Evolutionary conservation across 1,140 invertebrate species (phyloP), one percentile per base, ranked within the genome.

Genomic region (Papilio dardanus): DNA sequence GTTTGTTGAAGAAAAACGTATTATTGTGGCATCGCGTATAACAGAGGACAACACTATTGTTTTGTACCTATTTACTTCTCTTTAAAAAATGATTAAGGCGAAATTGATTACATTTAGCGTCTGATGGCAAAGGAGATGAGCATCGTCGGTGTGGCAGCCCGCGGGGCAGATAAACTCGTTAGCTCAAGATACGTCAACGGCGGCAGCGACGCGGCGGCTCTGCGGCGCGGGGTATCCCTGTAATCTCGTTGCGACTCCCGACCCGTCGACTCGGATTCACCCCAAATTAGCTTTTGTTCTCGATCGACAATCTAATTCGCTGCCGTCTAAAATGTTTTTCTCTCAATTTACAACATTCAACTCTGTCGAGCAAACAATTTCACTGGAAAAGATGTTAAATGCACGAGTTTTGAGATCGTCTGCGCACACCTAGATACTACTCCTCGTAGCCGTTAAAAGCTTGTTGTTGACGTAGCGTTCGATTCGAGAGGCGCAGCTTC

Each of bases 91-190:
- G 79, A 81, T 82, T 84, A 84, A 71, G 65, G 78, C 75, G 77
- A 83, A 87, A 82, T 85, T 86, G 83, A 92, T 92, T 85, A 82
- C 78, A 88, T 90, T 92, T 86, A 83, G 80, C 79, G 74, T 75
- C 68, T 87, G 84, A 90, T 88, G 78, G 76, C 71, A 73, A 83
- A 74, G 75, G 83, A 84, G 83, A 88, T 89, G 86, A 91, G 78
- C 80, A 62, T 86, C 79, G 80, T 35, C 76, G 82, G 79, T 79
- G 80, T 77, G 80, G 84, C 83, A 88, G 87, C 89, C 90, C 89
- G 87, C 88, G 85, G 88, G 91, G 88, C 90, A 92, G 88, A 92
- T 93, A 93, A 93, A 91, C 92, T 93, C 87, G 92, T 93, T 93
- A 93, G 82, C 85, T 81, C 81, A 84, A 85, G 89, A 91, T 91